phyloP scores from a whole-genome alignment of 2,113 vertebrate species.

The Sturnus vulgaris region DNA sequence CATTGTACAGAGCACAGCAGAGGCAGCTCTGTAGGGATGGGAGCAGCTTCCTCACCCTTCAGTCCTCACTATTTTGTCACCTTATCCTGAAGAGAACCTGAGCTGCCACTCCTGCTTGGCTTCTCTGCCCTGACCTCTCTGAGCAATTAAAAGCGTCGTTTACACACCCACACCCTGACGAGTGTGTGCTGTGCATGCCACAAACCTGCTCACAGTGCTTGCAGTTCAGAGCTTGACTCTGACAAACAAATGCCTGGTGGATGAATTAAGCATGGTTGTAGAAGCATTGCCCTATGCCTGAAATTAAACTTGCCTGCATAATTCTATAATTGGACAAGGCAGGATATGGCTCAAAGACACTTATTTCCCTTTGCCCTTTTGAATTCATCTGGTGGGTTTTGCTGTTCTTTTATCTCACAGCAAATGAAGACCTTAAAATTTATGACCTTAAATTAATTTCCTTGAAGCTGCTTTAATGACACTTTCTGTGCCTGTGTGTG shows the following conservation, averaged over 20 bases:
- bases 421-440: slow-evolving; percentile 30
- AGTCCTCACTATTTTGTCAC: not conserved
- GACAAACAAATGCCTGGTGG: not conserved
- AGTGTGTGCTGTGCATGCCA: not conserved
- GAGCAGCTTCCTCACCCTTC: not conserved
- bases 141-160: not conserved
- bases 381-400: slow-evolving; percentile 13
- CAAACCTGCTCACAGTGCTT: not conserved
- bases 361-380: slow-evolving; percentile 30
- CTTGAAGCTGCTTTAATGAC: not conserved
- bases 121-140: not conserved
- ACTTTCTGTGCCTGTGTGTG: not conserved
- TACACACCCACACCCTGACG: not conserved
- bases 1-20: not conserved
- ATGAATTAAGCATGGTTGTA: not conserved
- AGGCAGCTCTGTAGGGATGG: not conserved
- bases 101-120: not conserved
- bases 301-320: not conserved
- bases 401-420: slow-evolving; percentile 36
- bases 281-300: not conserved
- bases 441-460: slow-evolving; percentile 33
- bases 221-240: not conserved
- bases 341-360: slow-evolving; percentile 11
- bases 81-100: not conserved
- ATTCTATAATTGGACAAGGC: not conserved